Evolutionary conservation across 1,140 invertebrate species (phyloP), one percentile per base, ranked within the genome.

Genomic region (Coelopa frigida): DNA sequence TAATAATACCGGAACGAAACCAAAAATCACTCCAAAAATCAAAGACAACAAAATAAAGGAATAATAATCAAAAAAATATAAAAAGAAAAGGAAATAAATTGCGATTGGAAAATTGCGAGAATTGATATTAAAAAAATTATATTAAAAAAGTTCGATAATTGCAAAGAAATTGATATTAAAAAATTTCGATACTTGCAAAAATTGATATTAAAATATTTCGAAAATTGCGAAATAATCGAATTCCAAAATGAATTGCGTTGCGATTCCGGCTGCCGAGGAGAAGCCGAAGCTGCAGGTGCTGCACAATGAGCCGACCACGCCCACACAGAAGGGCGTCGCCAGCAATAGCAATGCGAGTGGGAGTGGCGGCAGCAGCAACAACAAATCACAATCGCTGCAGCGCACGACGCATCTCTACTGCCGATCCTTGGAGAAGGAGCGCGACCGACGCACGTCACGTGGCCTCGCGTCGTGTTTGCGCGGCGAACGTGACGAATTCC

Each of bases 381-480:
- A 56, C 36, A 57, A 54, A 36, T 52, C 56, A 2, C 46, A 59
- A 35, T 50, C 54, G 47, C 17, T 57, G 53, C 31, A 65, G 56
- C 53, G 47, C 4, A 48, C 44, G 3, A 44, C 51, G 22, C 48
- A 50, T 33, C 15, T 53, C 10, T 53, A 53, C 31, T 53, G 51
- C 44, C 48, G 51, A 11, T 50, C 51, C 5, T 29, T 53, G 48
- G 51, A 53, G 15, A 53, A 53, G 27, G 52, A 53, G 26, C 44
- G 47, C 14, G 44, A 47, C 35, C 32, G 51, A 24, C 38, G 51
- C 14, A 64, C 62, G 2, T 67, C 66, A 11, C 53, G 66, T 18
- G 65, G 66, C 12, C 46, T 69, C 27, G 56, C 65, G 40, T 69
- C 66, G 21, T 69, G 66, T 54, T 45, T 69, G 44, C 54, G 65